Evolutionary conservation across 2,797 vertebrate species (phyloP).

Genomic region (Xenops minutus): DNA sequence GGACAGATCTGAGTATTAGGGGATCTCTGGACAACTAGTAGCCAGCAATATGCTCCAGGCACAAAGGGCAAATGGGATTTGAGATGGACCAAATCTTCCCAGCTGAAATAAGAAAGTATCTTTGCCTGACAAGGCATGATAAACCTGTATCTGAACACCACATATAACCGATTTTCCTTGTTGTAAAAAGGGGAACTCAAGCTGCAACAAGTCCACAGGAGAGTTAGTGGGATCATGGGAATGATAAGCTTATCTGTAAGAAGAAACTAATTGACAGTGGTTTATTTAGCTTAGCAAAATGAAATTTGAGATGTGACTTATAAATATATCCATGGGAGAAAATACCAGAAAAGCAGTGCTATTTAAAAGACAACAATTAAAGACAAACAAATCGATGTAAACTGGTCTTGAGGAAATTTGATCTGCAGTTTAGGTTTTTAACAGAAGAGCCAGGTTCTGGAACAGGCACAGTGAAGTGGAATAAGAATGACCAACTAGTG

Average conservation of each 20-base stretch:
- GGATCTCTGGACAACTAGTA: neutral
- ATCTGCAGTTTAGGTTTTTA: neutral
- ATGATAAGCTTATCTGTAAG: constrained; percentile 28
- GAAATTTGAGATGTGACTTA: constrained; percentile 42
- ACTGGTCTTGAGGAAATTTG: neutral
- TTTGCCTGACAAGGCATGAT: neutral
- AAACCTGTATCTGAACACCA: neutral
- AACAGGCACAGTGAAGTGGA: neutral
- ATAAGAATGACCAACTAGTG: neutral
- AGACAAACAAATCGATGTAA: neutral
- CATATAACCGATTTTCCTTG: neutral
- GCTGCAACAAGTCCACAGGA: neutral
- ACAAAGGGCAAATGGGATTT: neutral
- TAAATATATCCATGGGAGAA: constrained; percentile 43
- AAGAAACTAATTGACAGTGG: neutral
- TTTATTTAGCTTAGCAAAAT: constrained; percentile 53
- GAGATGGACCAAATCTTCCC: neutral
- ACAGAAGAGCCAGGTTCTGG: neutral
- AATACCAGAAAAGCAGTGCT: neutral
- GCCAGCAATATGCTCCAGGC: neutral
- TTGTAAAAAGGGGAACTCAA: neutral
- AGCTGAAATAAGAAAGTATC: neutral
- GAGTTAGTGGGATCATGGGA: constrained; percentile 31
- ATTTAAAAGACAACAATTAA: constrained; percentile 32
- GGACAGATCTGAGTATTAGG: neutral